Evolutionary conservation across 2,888 invertebrate genomes (phyloP).

Genomic region (Seladonia tumulorum): DNA sequence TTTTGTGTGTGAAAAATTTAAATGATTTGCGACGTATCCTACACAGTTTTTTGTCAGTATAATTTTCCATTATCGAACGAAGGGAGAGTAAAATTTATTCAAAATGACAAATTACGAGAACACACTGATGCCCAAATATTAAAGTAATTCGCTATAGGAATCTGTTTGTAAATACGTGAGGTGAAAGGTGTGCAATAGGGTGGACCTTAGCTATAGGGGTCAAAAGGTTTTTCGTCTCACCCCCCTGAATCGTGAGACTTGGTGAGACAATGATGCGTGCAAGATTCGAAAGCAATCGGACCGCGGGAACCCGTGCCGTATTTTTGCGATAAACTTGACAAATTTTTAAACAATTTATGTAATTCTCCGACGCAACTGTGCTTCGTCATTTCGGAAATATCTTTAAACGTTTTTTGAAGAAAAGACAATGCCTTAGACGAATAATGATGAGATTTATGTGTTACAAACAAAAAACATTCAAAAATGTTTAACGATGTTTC

Average conservation of each 20-base stretch:
- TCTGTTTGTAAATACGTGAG: constrained; percentile 45
- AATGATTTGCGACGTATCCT: not conserved
- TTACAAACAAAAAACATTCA: no score
- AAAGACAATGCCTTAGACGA: not conserved
- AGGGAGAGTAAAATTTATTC: not conserved
- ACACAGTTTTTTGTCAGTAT: not conserved
- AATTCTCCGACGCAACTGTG: not conserved
- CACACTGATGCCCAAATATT: not conserved
- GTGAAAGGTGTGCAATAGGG: not conserved
- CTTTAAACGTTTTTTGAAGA: not conserved
- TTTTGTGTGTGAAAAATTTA: not conserved
- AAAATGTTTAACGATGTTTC: no score
- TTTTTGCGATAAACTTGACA: no score
- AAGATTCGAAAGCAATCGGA: not conserved
- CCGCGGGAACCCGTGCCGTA: not conserved
- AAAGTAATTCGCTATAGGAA: constrained; percentile 7
- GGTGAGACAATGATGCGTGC: not conserved
- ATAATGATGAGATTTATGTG: not conserved
- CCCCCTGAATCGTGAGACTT: not conserved
- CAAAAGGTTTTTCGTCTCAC: not conserved
- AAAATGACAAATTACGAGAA: not conserved
- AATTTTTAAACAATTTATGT: not conserved
- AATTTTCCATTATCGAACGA: not conserved
- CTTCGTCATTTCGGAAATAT: not conserved
- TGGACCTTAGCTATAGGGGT: not conserved